Evolutionary conservation across 2,797 vertebrate genomes (phyloP).

Genomic region (Emydoidea blandingii): DNA sequence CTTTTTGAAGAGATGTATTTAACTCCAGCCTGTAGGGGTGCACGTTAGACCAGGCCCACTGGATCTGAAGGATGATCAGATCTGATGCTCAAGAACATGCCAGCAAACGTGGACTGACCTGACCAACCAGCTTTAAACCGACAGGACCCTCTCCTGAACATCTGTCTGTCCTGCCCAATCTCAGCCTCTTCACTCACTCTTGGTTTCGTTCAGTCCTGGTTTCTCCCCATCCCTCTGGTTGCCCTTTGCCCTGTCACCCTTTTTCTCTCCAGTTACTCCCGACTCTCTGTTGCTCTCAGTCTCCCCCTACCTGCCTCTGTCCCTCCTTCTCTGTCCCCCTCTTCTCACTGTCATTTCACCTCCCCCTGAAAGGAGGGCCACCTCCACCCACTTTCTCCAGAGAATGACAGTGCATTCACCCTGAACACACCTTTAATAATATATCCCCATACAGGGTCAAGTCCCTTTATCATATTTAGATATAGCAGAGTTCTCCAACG

Average conservation of each 20-base stretch:
- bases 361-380: background rate
- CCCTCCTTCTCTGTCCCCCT: background rate
- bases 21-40: background rate
- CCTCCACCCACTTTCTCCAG: background rate
- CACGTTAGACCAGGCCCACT: background rate
- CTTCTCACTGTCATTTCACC: background rate
- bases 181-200: background rate
- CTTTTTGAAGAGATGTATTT: background rate
- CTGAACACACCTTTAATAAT: background rate
- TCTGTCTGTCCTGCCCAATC: background rate
- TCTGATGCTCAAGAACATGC: background rate
- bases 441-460: background rate
- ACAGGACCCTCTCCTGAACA: background rate
- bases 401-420: background rate
- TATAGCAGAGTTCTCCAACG: background rate
- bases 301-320: background rate
- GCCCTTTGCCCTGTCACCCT: background rate
- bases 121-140: background rate
- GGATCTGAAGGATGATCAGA: background rate
- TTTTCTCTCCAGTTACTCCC: background rate
- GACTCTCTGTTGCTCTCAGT: background rate
- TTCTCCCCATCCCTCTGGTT: background rate
- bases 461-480: background rate
- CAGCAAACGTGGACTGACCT: background rate
- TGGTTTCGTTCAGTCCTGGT: background rate